Base-by-base conservation (phyloP, 2,113 vertebrate species). In the Plectropomus leopardus region DNA sequence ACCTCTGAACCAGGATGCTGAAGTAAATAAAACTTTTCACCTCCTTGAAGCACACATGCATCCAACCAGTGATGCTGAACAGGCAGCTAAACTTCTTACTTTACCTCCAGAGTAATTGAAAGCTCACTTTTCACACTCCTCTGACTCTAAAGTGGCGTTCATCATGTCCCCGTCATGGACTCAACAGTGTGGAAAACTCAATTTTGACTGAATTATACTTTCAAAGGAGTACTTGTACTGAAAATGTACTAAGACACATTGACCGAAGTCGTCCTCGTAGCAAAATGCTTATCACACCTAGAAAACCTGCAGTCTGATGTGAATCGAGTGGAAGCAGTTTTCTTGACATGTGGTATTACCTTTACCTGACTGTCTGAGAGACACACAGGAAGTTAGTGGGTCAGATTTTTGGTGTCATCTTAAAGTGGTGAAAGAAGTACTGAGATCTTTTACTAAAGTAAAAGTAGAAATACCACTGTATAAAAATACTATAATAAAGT, bases 91-190 rank as follows among this genome's bases (percentile, higher is more conserved):
- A 80, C 16, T 15, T 80, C 77, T 69, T 36, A 73, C 73, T 75
- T 44, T 54, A 66, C 44, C 77, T 68, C 16, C 30, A n/a, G 42
- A 79, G 75, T 88, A 76, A 83, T 67, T 83, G 71, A 76, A 84
- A 45, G 60, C 68, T 69, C 54, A 69, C 76, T 77, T 72, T 67
- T 82, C 66, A 87, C 78, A 81, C 72, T 51, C 40, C 48, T 59
- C 86, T 79, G 83, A 65, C 70, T 78, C 63, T 82, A 40, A 81
- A 85, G 73, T 64, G 59, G 67, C 15, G 2, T 74, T 86, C 61
- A 76, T 84, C 81, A 61, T 82, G 83, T 86, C 59, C 53, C 64
- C 51, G 76, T 90, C 86, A 90, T 76, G 58, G 71, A 85, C 68
- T 79, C 77, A 78, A 63, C 66, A 83, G 72, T 1, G 51, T 81